phyloP scores from a whole-genome alignment of 2,113 vertebrate species.

The Melozone crissalis region DNA sequence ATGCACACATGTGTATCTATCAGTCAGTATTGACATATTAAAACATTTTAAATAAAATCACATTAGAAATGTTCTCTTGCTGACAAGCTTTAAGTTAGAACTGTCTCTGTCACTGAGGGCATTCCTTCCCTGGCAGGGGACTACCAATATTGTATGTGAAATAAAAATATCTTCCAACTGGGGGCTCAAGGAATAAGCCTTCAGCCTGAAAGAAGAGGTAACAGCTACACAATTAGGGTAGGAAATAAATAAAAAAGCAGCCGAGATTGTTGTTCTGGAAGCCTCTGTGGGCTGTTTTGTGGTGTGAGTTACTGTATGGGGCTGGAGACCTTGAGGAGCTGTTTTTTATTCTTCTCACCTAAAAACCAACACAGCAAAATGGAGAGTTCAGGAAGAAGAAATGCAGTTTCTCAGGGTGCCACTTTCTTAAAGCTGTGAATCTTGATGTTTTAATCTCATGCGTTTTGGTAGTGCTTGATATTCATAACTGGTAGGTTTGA shows the following conservation, averaged over 20 bases:
- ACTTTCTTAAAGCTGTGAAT: conserved; percentile 54
- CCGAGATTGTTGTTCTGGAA: not conserved
- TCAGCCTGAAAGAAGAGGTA: not conserved
- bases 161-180: not conserved
- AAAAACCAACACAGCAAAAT: not conserved
- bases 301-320: not conserved
- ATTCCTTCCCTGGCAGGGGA: not conserved
- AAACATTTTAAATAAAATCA: rapidly evolving
- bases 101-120: not conserved
- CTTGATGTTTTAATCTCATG: conserved; percentile 75
- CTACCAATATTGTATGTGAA: not conserved
- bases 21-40: not conserved
- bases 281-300: conserved; percentile 12
- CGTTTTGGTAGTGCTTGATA: conserved; percentile 64
- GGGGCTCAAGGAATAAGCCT: not conserved
- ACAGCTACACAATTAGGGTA: not conserved
- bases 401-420: conserved; percentile 39
- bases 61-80: not conserved
- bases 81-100: not conserved
- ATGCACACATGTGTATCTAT: rapidly evolving
- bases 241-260: not conserved
- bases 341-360: conserved; percentile 51
- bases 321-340: not conserved
- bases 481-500: conserved; percentile 66
- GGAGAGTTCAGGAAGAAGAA: conserved; percentile 37